A percentile compares a stretch with the other conserved stretches of the same genome.
Evolutionary conservation across 92 coral and sea anemone genomes (phyloP).

Genomic region (Zoanthus sociatus): DNA sequence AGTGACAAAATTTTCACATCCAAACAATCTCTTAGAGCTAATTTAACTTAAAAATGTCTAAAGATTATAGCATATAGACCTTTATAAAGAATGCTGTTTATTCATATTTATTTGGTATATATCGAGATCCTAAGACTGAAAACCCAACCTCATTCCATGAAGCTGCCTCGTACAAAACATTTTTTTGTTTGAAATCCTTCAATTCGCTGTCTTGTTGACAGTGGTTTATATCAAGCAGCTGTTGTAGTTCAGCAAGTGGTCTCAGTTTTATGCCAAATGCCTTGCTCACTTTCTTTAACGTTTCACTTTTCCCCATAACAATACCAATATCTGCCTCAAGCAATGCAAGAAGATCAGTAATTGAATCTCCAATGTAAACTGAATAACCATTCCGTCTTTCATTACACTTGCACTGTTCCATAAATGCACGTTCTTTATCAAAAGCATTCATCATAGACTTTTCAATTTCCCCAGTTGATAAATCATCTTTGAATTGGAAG

Average conservation of each 20-base stretch:
- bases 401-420: constrained; percentile 57
- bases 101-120: constrained; percentile 44
- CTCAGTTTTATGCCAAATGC: constrained; percentile 83
- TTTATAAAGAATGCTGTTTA: not conserved
- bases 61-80: no score
- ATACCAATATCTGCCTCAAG: constrained; percentile 86
- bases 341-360: constrained; percentile 87
- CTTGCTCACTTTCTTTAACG: constrained; percentile 76
- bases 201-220: constrained; percentile 9
- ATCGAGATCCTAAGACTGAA: constrained; percentile 72
- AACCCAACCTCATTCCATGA: constrained; percentile 94
- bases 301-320: constrained; percentile 81
- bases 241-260: constrained; percentile 67
- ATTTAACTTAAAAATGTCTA: no score
- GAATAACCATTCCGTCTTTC: constrained; percentile 60
- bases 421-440: constrained; percentile 85
- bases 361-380: constrained; percentile 89
- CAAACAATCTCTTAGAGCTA: no score
- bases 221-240: not conserved
- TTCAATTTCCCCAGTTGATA: constrained; percentile 76
- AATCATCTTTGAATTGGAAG: constrained; percentile 71
- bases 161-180: constrained; percentile 52
- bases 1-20: no score
- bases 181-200: constrained; percentile 46
- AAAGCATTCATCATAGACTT: constrained; percentile 66